Base-by-base conservation (phyloP, 2,113 vertebrate genomes). In the Sylvilagus bachmani region DNA sequence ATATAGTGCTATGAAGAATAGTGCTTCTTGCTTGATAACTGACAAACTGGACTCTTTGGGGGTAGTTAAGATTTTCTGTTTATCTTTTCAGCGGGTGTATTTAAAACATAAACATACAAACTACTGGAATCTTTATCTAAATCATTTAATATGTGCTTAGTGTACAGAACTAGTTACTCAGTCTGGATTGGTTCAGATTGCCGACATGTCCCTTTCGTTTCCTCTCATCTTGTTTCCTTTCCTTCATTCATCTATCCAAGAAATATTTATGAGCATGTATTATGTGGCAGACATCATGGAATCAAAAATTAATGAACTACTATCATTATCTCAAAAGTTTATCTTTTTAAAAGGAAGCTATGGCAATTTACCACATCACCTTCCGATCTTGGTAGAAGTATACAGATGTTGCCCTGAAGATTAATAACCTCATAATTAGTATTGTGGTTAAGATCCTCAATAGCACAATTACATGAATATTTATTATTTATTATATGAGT, bases 301-400 rank as follows among this genome's bases (percentile, higher is more conserved):
- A 97, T 97, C 58, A 97, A 95, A 96, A 90, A 94, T 97, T 95
- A 93, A 95, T 93, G 96, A 96, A 95, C 90, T 83, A 64, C 74
- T 71, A 44, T 96, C 96, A 95, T 97, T 97, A 95, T 82, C 89
- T 83, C 78, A 95, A 97, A 94, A 92, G 90, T 86, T 69, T 83
- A 93, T 84, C 85, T 94, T 85, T 93, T 51, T 73, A 84, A 95
- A 95, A 93, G 62, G 67, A 83, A 93, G 33, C 71, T 92, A 73
- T 95, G n/a, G 83, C 87, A 93, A 92, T 96, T 95, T 96, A 75
- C 85, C 29, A 75, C 70, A 78, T 88, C 90, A 90, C 90, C 92
- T 89, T 95, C 64, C 61, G 12, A 24, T 92, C 82, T 73, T 70
- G 61, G 31, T 38, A 82, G 94, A 95, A 92, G 86, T 93, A 86